Evolutionary conservation across 2,888 invertebrate species (phyloP).

Genomic region (Mimas tiliae): DNA sequence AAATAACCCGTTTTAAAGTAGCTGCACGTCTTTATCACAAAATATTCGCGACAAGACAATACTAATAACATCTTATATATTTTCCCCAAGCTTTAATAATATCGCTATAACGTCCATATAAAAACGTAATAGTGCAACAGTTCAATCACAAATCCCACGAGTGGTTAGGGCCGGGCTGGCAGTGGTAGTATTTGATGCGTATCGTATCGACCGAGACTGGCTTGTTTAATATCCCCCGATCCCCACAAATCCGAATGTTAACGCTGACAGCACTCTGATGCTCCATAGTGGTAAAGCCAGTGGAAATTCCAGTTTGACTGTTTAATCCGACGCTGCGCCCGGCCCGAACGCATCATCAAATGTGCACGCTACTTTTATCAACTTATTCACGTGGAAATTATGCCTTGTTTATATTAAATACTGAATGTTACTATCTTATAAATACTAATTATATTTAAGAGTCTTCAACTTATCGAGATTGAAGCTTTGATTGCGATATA

Average conservation of each 20-base stretch:
- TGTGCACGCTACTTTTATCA: constrained; percentile 38
- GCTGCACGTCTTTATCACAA: no score
- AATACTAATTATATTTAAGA: background rate
- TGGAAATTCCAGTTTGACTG: constrained; percentile 64
- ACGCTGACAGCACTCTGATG: constrained; percentile 63
- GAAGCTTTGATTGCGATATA: no score
- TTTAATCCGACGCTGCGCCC: constrained; percentile 58
- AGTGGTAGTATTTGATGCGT: constrained; percentile 39
- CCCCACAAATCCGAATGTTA: constrained; percentile 68
- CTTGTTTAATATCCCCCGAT: constrained; percentile 70
- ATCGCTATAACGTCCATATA: background rate
- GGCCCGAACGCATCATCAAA: constrained; percentile 51
- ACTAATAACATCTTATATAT: background rate
- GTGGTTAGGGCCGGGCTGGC: constrained; percentile 3
- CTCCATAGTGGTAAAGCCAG: constrained; percentile 53
- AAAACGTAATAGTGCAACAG: constrained; percentile 7
- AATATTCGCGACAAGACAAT: no score
- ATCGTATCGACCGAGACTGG: constrained; percentile 42
- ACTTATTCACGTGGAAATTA: constrained; percentile 11
- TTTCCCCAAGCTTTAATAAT: background rate
- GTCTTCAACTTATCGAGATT: background rate
- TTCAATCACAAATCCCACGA: constrained; percentile 15
- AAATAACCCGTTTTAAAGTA: no score
- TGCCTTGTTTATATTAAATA: constrained; percentile 1
- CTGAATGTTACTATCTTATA: background rate